Evolutionary conservation across 2,888 invertebrate species (phyloP).

Genomic region (Phalangium opilio): DNA sequence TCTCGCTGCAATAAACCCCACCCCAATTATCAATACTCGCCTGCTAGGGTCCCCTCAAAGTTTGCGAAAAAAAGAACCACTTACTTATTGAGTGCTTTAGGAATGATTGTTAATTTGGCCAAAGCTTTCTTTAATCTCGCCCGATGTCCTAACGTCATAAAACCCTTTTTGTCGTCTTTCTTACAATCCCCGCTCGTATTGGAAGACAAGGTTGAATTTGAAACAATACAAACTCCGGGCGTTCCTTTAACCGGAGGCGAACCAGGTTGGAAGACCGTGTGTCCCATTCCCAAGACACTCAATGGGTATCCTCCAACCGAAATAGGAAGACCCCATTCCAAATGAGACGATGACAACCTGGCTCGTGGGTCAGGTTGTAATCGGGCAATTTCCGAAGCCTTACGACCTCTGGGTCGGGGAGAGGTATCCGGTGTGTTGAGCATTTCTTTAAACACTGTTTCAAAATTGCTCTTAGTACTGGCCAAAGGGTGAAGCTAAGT

Average conservation of each 20-base stretch:
- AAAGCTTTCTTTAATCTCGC: conserved; percentile 71
- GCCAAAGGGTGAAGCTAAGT: conserved; percentile 5
- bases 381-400: conserved; percentile 47
- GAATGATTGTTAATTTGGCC: conserved; percentile 58
- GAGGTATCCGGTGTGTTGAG: conserved; percentile 61
- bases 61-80: conserved; percentile 1
- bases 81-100: conserved; percentile 23
- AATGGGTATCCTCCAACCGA: conserved; percentile 10
- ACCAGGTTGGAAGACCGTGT: conserved; percentile 23
- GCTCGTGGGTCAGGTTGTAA: conserved; percentile 53
- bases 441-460: conserved; percentile 49
- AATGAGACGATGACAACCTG: conserved; percentile 57
- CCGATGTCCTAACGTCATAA: conserved; percentile 78
- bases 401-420: conserved; percentile 50
- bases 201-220: conserved; percentile 1
- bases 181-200: conserved; percentile 29
- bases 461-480: conserved; percentile 48
- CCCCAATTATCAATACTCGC: too few species aligned
- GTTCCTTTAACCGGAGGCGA: conserved; percentile 28
- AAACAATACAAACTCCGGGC: not conserved
- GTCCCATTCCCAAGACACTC: conserved; percentile 8
- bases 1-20: conserved; percentile 20
- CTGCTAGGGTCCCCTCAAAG: too few species aligned
- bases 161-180: conserved; percentile 38
- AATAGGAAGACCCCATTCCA: conserved; percentile 37